Conservation (phyloP, 2,888 invertebrate genomes). For the Apamea epomidion region DNA sequence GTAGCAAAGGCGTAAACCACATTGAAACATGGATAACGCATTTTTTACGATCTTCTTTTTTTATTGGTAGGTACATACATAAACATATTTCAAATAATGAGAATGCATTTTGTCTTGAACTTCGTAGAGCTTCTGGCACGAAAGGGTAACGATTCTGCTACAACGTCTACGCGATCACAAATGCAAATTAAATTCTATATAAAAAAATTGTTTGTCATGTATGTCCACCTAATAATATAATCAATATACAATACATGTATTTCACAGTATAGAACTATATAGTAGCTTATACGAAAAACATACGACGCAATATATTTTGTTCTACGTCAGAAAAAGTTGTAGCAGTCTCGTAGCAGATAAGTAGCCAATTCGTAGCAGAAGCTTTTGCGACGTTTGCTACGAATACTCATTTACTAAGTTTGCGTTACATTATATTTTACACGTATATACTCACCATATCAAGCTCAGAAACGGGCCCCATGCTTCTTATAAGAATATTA, state of each 20-base stretch:
- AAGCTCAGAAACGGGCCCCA: conserved; percentile 97
- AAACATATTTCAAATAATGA: not conserved
- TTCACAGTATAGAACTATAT: not conserved
- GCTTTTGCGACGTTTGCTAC: not conserved
- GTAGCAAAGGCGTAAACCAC: not conserved
- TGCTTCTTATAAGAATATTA: conserved; percentile 96
- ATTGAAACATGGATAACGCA: not conserved
- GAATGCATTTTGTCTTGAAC: not conserved
- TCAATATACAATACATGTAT: not conserved
- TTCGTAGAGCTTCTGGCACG: not conserved
- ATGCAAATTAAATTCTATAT: not conserved
- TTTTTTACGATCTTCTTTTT: not conserved
- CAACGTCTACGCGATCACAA: not conserved
- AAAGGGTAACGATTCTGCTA: not conserved
- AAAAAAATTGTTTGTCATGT: too few species aligned
- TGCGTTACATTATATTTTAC: not conserved
- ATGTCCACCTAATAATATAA: not conserved
- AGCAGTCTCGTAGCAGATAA: conserved; percentile 6
- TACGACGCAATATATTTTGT: not conserved
- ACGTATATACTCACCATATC: conserved; percentile 93
- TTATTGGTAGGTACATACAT: not conserved
- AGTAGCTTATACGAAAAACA: not conserved
- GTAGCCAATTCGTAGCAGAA: conserved; percentile 14
- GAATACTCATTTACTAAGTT: not conserved
- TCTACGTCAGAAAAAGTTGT: not conserved